phyloP scores from a whole-genome alignment of 2,797 vertebrate species.

The Mycteria americana region DNA sequence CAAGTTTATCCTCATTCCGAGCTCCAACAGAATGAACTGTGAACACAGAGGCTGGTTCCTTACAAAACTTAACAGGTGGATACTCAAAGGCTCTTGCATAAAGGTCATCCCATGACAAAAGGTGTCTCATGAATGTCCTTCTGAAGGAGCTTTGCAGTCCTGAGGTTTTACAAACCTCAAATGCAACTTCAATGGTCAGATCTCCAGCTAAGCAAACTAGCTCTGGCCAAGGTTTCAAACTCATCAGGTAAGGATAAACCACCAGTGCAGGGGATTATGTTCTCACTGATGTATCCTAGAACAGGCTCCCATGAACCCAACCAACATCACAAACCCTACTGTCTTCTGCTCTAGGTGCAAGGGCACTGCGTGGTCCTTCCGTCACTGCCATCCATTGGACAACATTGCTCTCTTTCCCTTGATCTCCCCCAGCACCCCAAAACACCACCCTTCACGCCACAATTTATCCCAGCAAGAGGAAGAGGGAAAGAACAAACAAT shows the following conservation, averaged over 20 bases:
- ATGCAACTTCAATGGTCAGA: accelerated
- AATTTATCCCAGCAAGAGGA: neutral
- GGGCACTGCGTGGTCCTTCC: too few relatives aligned
- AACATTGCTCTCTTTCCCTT: too few relatives aligned
- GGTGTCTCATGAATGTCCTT: neutral
- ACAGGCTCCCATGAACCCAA: neutral
- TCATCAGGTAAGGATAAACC: neutral
- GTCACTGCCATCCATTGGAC: too few relatives aligned
- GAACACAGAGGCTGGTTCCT: neutral
- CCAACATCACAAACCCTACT: neutral
- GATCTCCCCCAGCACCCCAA: neutral
- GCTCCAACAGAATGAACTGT: neutral
- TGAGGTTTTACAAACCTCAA: neutral
- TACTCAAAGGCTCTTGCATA: neutral
- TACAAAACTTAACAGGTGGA: neutral
- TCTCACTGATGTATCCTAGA: neutral
- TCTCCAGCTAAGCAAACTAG: neutral
- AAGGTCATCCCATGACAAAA: neutral
- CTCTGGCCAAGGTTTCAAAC: neutral
- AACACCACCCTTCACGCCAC: neutral
- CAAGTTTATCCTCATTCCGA: neutral
- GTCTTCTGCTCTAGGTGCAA: neutral
- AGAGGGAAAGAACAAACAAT: neutral
- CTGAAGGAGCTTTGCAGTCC: neutral
- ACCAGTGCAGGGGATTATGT: accelerated